Conservation (phyloP, 2,113 vertebrate genomes). For the Fulmarus glacialis region DNA sequence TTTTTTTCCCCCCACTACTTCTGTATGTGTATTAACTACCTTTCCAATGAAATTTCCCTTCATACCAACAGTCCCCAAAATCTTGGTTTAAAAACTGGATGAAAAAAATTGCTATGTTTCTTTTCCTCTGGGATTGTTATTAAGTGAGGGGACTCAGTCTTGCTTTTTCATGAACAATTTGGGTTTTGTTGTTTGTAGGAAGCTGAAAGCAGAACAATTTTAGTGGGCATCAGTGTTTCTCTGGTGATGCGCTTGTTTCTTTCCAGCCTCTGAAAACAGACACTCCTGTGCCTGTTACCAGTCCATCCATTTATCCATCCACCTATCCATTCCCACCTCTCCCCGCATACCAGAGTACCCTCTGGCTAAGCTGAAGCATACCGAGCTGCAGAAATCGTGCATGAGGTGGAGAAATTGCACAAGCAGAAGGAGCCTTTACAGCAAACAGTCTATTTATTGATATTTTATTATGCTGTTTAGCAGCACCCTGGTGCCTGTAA, state of each 20-base stretch:
- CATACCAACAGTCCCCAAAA: neutral
- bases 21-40: fast-evolving
- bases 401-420: neutral
- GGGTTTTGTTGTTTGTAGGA: neutral
- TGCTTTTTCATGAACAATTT: neutral
- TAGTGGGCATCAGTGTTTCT: neutral
- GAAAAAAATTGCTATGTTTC: neutral
- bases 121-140: neutral
- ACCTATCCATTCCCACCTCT: neutral
- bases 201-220: neutral
- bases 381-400: neutral
- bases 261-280: neutral
- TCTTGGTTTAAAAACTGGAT: neutral
- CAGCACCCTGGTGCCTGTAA: constrained; percentile 51
- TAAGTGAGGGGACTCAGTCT: neutral
- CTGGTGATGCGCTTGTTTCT: neutral
- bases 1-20: neutral
- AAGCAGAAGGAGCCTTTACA: constrained; percentile 3
- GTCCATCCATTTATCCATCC: neutral
- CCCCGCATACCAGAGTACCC: neutral
- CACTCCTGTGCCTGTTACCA: neutral
- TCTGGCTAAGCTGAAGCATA: neutral
- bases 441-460: constrained; percentile 42
- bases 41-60: neutral
- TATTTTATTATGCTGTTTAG: constrained; percentile 67